Evolutionary conservation across 2,113 vertebrate genomes (phyloP), one percentile per base, ranked within the genome.

Genomic region (Sisor rabdophorus): DNA sequence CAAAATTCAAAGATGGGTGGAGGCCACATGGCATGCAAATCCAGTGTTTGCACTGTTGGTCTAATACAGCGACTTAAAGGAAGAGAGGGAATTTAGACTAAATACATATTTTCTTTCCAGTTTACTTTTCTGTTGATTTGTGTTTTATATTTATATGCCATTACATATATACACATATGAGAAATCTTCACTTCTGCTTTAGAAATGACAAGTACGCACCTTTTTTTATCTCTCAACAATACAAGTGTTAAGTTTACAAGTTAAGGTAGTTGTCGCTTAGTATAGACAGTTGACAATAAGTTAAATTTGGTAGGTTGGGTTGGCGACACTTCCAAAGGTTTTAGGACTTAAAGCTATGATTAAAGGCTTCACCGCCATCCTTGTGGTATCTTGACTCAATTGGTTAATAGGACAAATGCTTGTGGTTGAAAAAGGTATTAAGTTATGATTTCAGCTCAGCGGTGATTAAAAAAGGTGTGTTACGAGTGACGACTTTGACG

Each of bases 401-500:
- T 22, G n/a, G 24, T 48, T 48, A 40, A 48, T 47, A 12, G 19
- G 22, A 19, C 22, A 20, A 54, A n/a, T 2, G 1, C 0, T 24
- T 58, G 32, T 56, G 74, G 22, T 47, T 56, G 20, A 22, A 68
- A n/a, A 54, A 16, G 52, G 5, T n/a, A 44, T n/a, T 15, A 22
- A 67, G 53, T 13, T 17, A 36, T 30, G 16, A 36, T 53, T 22
- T 16, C 6, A 30, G 24, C 19, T 58, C n/a, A 28, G 17, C 19
- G 32, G 0, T 63, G 8, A 28, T 32, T 22, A 69, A 75, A 76
- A 73, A 59, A 69, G 73, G 32, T 77, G 40, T 69, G 44, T 60
- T 72, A 71, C 75, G 78, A 81, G 71, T 85, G 80, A 44, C 32
- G 20, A 54, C 70, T 82, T n/a, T n/a, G n/a, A n/a, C n/a, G n/a